A percentile compares a stretch with the other conserved stretches of the same genome.
Conservation (phyloP, 1,140 invertebrate genomes). For the Zeugodacus cucurbitae region DNA sequence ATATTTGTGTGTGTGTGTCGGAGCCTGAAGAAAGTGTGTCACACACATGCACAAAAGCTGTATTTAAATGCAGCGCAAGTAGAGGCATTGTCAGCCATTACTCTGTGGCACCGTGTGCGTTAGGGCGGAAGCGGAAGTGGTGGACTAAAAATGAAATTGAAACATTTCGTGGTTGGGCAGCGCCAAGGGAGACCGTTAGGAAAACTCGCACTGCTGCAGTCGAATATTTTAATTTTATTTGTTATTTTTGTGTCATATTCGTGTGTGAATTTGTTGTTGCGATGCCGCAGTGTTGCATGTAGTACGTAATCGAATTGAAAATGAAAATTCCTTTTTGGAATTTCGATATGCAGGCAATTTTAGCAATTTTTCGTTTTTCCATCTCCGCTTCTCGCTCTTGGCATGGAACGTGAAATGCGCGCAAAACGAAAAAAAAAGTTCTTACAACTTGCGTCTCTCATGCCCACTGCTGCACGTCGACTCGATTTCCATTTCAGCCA, state of each 20-base stretch:
- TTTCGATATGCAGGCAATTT: neutral
- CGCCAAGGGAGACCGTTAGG: neutral
- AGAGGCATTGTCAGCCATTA: no score
- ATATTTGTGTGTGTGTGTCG: no score
- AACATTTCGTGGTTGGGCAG: neutral
- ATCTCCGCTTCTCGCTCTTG: neutral
- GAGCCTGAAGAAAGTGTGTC: no score
- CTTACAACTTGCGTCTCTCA: neutral
- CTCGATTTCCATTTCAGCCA: neutral
- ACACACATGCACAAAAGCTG: no score
- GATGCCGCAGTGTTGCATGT: neutral
- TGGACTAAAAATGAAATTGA: neutral
- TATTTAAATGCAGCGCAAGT: no score
- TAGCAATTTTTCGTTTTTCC: neutral
- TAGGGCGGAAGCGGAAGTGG: neutral
- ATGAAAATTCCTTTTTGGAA: slow-evolving; percentile 15
- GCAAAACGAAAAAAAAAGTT: neutral
- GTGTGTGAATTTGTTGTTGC: neutral
- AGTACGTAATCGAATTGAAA: neutral
- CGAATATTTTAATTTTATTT: neutral
- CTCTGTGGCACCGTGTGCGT: no score
- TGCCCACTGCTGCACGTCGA: neutral
- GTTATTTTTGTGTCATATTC: neutral
- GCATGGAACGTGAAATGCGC: neutral
- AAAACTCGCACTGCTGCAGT: neutral